Evolutionary conservation across 2,797 vertebrate genomes (phyloP), one percentile per base, ranked within the genome.

Genomic region (Ctenopoma multispine): DNA sequence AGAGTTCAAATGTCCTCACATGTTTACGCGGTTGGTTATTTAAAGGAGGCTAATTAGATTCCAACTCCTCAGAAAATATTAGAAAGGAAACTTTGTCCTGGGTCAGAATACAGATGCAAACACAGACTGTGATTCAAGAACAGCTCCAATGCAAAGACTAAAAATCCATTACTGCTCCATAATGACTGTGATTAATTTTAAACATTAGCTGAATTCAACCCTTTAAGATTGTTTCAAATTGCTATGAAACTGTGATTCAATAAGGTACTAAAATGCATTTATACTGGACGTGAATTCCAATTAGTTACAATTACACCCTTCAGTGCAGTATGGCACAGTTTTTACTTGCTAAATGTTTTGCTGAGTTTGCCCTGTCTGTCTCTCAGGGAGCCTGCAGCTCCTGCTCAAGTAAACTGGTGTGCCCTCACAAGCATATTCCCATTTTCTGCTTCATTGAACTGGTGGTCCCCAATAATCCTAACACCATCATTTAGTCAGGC

Each of bases 401-500:
- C 80, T 79, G 72, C 86, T 86, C 85, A 85, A 87, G 84, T 90
- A 90, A 90, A 91, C 92, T 60, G 84, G 80, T 80, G 80, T 43
- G 86, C 81, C 90, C 89, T 92, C 80, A 80, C 86, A 89, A 90
- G 86, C 90, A 90, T 86, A 91, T 93, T 94, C 92, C 92, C 87
- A 95, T 95, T 95, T 95, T 93, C 93, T 86, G 93, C 93, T 94
- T 93, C 93, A 92, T 72, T 93, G 93, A 94, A 89, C 92, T 90
- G 90, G 84, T 79, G 90, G 90, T 90, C 86, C 85, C 91, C 92
- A 93, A 93, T 94, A 94, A 95, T 94, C 93, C 92, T 82, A 92
- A 93, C 93, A 90, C 91, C 92, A 93, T 93, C 89, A 92, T 94
- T 95, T 93, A 93, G 93, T 90, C 83, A 86, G 89, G 81, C 88